Evolutionary conservation across 1,140 invertebrate genomes (phyloP).

Genomic region (Rhopalosiphum maidis): DNA sequence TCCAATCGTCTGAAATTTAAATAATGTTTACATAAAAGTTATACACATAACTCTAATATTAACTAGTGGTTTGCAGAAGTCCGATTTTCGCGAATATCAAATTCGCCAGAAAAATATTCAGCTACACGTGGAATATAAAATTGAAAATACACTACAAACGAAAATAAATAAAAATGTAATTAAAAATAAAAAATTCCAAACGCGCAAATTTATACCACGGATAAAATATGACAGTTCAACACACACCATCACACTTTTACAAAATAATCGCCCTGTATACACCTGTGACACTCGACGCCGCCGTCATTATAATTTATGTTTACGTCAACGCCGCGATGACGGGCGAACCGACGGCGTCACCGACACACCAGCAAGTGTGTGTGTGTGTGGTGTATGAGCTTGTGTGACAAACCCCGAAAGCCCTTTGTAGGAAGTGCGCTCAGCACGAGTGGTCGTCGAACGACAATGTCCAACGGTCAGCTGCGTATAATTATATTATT

Average conservation of each 20-base stretch:
- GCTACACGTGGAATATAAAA: not conserved
- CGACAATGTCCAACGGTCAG: conserved; percentile 12
- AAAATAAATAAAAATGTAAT: not conserved
- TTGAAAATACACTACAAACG: not conserved
- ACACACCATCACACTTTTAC: not conserved
- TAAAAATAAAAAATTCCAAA: not conserved
- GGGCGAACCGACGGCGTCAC: not conserved
- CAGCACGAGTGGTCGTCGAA: not conserved
- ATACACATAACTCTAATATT: too few relatives aligned
- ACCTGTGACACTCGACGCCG: not conserved
- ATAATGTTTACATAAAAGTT: too few relatives aligned
- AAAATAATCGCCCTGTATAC: conserved; percentile 6
- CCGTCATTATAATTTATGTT: not conserved
- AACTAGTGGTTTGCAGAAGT: not conserved
- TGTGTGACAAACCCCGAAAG: not conserved
- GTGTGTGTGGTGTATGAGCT: not conserved
- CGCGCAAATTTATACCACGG: not conserved
- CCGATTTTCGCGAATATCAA: not conserved
- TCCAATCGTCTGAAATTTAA: too few relatives aligned
- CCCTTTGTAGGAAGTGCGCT: not conserved
- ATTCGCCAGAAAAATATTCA: not conserved
- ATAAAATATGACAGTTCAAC: not conserved
- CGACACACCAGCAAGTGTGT: not conserved
- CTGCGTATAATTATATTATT: not conserved
- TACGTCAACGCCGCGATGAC: not conserved